Conservation (phyloP, 2,797 vertebrate species). For the Oreonectes daqikongensis region DNA sequence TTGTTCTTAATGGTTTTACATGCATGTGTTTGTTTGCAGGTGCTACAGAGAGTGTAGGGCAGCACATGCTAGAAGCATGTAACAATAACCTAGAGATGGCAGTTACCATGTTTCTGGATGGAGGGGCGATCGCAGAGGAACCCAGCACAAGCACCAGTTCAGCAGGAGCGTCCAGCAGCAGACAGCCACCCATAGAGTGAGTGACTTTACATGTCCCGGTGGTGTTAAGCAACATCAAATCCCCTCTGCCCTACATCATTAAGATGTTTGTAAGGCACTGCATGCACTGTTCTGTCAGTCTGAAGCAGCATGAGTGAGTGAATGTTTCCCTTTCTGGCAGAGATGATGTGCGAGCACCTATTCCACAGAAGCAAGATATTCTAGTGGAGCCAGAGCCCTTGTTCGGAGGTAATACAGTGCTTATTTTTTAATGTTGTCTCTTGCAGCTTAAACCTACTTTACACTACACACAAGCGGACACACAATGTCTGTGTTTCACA, state of each 20-base stretch:
- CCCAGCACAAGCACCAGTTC: conserved; percentile 96
- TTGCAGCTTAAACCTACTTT: neutral
- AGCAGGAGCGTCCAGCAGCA: conserved; percentile 82
- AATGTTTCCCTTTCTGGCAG: conserved; percentile 69
- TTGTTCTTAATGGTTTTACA: neutral
- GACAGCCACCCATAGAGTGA: conserved; percentile 79
- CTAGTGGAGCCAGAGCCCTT: conserved; percentile 96
- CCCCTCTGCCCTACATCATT: neutral
- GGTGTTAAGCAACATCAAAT: neutral
- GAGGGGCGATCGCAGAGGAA: conserved; percentile 93
- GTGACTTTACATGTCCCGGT: conserved; percentile 35
- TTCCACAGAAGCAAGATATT: conserved; percentile 99
- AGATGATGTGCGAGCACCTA: conserved; percentile 95
- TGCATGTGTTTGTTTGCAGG: conserved; percentile 72
- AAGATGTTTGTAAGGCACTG: conserved; percentile 8
- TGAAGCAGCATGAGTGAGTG: neutral
- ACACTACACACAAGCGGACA: neutral
- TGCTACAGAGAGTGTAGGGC: conserved; percentile 94
- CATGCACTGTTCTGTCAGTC: neutral
- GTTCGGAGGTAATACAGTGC: conserved; percentile 84
- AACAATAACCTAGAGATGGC: conserved; percentile 99
- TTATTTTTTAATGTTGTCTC: neutral
- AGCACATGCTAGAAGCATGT: conserved; percentile 98
- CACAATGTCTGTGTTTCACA: too few relatives aligned
- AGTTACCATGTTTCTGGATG: conserved; percentile 98